Base-by-base conservation (phyloP, 2,888 invertebrate species). In the Vesta saturnalis region DNA sequence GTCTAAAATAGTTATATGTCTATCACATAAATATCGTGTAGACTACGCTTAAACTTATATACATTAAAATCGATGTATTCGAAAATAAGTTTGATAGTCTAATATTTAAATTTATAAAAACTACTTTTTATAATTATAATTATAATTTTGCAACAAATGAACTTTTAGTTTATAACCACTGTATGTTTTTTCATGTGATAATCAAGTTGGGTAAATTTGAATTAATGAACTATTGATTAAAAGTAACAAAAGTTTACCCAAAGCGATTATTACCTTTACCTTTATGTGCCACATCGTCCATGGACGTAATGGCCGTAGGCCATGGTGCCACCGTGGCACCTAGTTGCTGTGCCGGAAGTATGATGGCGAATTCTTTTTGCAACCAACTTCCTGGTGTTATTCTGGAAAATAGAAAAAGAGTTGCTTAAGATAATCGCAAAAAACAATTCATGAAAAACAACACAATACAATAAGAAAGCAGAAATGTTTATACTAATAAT, bases 211-310 rank as follows among this genome's bases (percentile, higher is more conserved):
- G 23, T 52, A 60, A 60, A 54, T 4, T 39, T 23, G 23, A 8
- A 5, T 23, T 23, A 23, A 23, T 8, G 5, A 46, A 6, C 12
- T 14, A 46, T 46, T 6, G 8, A 46, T 46, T 6, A 6, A 46
- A 14, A 46, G 12, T 6, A 46, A 22, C 4, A 21, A 23, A 54
- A 54, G 21, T 22, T 43, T 56, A 62, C 63, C 60, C 68, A 64
- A 68, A 63, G 54, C 68, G 68, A 64, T 63, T 67, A 63, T 67
- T 63, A 67, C 63, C 68, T 64, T 90, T 90, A 94, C 94, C 94
- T 91, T 94, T 94, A 87, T 94, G 93, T 78, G 92, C 91, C 87
- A 94, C 89, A 82, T 94, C 93, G 87, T 94, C 93, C 79, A 93
- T 90, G 81, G 93, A 89, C 84, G 91, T 89, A 80, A 88, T 88